Percentiles rank a stretch among this genome's conserved stretches.
Evolutionary conservation across 2,113 vertebrate species (phyloP).

Genomic region (Amblyopsis rosae): DNA sequence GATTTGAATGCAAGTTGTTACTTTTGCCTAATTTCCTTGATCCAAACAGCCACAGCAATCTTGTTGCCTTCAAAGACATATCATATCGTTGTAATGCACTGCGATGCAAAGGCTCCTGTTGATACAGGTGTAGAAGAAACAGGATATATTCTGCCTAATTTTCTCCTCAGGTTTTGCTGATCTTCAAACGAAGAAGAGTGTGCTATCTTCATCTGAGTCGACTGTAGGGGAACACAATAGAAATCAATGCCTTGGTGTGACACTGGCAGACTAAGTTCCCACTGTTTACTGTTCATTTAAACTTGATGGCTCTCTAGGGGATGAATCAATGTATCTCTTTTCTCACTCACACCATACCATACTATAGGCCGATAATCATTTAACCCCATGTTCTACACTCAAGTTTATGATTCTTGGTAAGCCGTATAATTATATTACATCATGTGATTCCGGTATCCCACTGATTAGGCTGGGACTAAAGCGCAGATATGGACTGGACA

Average conservation of each 20-base stretch:
- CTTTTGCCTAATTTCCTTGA: not conserved
- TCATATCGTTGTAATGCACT: not conserved
- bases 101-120: not conserved
- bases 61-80: not conserved
- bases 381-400: no score
- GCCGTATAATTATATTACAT: no score
- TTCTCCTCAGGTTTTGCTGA: no score
- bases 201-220: not conserved
- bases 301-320: constrained; percentile 15
- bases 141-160: no score
- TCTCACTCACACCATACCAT: not conserved
- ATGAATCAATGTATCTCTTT: not conserved
- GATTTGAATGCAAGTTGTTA: not conserved
- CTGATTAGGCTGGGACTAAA: not conserved
- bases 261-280: not conserved
- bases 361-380: no score
- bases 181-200: not conserved
- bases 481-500: not conserved
- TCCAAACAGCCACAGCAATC: not conserved
- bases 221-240: no score
- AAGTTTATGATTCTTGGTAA: no score
- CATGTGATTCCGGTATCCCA: not conserved
- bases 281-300: constrained; percentile 36
- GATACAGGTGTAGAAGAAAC: not conserved
- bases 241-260: no score